These are phyloP conservation scores for Dipodomys merriami DNA, from an alignment of 2,113 vertebrate genomes.

Conservation along the genomic window DNA sequence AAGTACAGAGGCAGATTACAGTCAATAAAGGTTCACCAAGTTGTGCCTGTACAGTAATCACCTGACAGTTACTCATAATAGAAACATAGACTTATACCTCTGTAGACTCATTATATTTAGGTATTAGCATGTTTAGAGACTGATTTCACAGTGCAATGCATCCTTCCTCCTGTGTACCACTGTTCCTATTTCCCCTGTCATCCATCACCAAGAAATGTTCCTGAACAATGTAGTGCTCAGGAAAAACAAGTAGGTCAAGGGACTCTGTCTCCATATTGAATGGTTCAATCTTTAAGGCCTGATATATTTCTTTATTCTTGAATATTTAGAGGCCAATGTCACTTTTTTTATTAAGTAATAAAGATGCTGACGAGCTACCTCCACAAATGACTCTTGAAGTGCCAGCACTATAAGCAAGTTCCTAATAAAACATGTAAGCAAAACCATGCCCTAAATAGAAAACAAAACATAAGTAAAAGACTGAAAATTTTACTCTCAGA, in stretches of 20 bases:
- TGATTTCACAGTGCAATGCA: neutral
- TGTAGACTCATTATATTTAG: neutral
- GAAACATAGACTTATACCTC: neutral
- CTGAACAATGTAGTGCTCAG: neutral
- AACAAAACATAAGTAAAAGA: neutral
- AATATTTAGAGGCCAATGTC: neutral
- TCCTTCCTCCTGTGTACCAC: neutral
- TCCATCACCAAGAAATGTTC: neutral
- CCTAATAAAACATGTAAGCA: neutral
- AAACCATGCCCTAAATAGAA: neutral
- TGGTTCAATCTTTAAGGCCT: neutral
- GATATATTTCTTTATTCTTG: neutral
- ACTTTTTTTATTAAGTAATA: neutral
- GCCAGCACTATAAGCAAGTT: neutral
- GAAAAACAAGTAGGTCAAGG: neutral
- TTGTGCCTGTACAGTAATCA: neutral
- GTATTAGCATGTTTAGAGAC: neutral
- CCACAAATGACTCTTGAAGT: neutral
- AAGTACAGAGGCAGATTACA: conserved; percentile 32
- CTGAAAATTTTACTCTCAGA: neutral
- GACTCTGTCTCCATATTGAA: neutral
- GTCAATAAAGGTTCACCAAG: neutral
- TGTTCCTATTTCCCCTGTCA: neutral
- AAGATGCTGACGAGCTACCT: neutral
- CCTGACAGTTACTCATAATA: neutral